phyloP scores from a whole-genome alignment of 2,797 vertebrate genomes.

The Neomorphus geoffroyi region DNA sequence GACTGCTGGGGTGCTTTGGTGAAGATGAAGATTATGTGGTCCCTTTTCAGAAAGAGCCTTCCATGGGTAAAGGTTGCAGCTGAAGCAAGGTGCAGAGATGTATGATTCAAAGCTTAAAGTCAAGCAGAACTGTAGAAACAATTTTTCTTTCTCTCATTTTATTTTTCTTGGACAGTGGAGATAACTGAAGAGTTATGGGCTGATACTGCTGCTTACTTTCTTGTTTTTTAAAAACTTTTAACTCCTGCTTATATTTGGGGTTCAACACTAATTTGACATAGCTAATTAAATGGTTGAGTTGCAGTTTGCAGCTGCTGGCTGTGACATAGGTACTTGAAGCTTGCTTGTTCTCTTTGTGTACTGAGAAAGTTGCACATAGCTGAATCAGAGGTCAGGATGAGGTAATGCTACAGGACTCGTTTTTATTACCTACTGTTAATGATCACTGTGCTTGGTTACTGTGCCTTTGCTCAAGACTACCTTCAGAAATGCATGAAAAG shows the following conservation, averaged over 20 bases:
- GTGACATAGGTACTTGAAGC: not conserved
- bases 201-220: not conserved
- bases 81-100: not conserved
- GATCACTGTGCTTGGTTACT: not conserved
- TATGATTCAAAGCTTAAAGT: not conserved
- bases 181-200: not conserved
- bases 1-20: not conserved
- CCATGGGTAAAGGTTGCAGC: not conserved
- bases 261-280: not conserved
- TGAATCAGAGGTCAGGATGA: not conserved
- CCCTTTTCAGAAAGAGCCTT: not conserved
- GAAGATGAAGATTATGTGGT: not conserved
- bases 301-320: not conserved
- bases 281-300: not conserved
- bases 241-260: not conserved
- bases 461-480: not conserved
- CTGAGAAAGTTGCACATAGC: not conserved
- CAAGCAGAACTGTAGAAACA: not conserved
- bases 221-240: not conserved
- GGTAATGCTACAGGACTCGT: not conserved
- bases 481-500: not conserved
- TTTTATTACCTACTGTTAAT: conserved; percentile 25
- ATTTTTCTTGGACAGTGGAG: not conserved
- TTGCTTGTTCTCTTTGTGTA: not conserved
- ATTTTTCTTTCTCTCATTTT: not conserved